These are phyloP conservation scores for Patagioenas fasciata DNA, from an alignment of 2,113 vertebrate species.

Conservation along the genomic window DNA sequence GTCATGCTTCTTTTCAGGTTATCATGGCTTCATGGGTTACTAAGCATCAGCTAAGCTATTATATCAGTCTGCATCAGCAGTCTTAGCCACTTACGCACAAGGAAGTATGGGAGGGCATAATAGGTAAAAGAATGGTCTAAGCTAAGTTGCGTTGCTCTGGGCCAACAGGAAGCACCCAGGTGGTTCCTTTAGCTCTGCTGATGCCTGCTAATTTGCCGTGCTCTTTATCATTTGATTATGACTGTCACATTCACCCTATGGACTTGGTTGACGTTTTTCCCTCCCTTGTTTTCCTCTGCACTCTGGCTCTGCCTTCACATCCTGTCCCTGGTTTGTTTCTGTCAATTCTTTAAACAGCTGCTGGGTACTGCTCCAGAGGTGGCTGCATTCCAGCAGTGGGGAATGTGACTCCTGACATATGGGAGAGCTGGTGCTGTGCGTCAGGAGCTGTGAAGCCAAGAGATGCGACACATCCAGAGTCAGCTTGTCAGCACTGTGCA, in stretches of 20 bases:
- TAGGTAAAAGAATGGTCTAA: not conserved
- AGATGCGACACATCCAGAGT: conserved; percentile 40
- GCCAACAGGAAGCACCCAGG: not conserved
- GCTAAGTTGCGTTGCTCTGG: not conserved
- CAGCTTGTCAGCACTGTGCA: not conserved
- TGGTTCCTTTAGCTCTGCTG: not conserved
- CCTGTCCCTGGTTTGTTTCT: conserved; percentile 61
- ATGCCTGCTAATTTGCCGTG: not conserved
- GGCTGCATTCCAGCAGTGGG: conserved; percentile 56
- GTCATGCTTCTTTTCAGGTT: not conserved
- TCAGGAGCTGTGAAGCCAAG: conserved; percentile 47
- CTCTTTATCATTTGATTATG: not conserved
- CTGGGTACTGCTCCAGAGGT: conserved; percentile 59
- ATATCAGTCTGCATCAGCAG: not conserved
- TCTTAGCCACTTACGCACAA: not conserved
- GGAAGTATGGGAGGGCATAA: not conserved
- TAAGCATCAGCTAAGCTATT: not conserved
- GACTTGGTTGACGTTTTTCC: conserved; percentile 3
- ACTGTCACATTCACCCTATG: not conserved
- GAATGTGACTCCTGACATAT: conserved; percentile 58
- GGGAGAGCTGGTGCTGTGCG: conserved; percentile 26
- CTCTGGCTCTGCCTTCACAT: not conserved
- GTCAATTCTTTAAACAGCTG: conserved; percentile 66
- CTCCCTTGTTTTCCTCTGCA: conserved; percentile 15
- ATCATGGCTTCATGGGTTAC: not conserved